Conservation (phyloP, 2,888 invertebrate species). For the Caenorhabditis zanzibari region DNA sequence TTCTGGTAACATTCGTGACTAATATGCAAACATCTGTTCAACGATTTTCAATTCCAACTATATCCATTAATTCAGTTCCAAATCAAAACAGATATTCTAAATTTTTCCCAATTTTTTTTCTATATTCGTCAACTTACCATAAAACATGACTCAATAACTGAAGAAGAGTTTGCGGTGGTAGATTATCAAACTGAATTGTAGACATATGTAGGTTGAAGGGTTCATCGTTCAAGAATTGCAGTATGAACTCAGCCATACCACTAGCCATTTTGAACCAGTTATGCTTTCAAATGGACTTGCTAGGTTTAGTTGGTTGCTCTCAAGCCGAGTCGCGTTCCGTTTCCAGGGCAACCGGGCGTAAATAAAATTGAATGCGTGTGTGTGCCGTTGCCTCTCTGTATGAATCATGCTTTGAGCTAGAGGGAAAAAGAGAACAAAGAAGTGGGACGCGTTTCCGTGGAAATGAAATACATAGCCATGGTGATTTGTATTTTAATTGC, state of each 20-base stretch:
- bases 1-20: neutral
- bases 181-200: slow-evolving; percentile 91
- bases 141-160: slow-evolving; percentile 90
- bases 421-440: neutral
- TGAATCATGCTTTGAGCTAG: slow-evolving; percentile 2
- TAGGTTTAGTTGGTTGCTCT: neutral
- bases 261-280: slow-evolving; percentile 33
- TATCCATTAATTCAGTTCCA: too few relatives aligned
- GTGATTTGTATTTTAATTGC: slow-evolving; percentile 21
- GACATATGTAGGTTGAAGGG: slow-evolving; percentile 89
- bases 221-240: slow-evolving; percentile 89
- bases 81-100: neutral
- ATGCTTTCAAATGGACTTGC: neutral
- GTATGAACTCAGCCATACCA: slow-evolving; percentile 84
- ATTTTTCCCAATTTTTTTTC: neutral
- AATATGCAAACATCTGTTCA: neutral
- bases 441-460: slow-evolving; percentile 1
- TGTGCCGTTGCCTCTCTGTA: neutral
- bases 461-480: slow-evolving; percentile 7
- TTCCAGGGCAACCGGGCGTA: slow-evolving; percentile 41
- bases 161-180: slow-evolving; percentile 89
- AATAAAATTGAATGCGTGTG: slow-evolving; percentile 11
- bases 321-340: slow-evolving; percentile 29
- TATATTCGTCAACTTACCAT: slow-evolving; percentile 76
- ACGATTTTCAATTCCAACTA: too few relatives aligned